phyloP scores from a whole-genome alignment of 2,888 invertebrate species.

The Acanthosoma haemorrhoidale region DNA sequence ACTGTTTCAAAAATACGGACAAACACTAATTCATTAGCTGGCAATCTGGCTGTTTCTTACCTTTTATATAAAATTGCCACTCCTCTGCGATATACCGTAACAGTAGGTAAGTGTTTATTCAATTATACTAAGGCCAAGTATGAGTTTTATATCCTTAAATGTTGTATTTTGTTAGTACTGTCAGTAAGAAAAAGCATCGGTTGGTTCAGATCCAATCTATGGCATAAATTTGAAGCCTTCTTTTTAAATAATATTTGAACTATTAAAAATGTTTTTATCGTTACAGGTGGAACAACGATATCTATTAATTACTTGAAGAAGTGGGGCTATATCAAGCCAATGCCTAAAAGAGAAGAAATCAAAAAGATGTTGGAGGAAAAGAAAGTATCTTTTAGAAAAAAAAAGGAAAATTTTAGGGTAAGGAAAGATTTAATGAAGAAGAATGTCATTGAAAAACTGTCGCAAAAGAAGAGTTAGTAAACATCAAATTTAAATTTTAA shows the following conservation, averaged over 20 bases:
- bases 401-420: conserved; percentile 58
- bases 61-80: conserved; percentile 90
- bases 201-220: too few relatives aligned
- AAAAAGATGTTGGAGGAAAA: conserved; percentile 59
- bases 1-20: conserved; percentile 65
- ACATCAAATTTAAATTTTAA: not conserved
- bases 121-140: not conserved
- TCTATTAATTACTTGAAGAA: conserved; percentile 74
- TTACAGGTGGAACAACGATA: conserved; percentile 74
- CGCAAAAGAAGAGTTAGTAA: conserved; percentile 16
- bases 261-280: not conserved
- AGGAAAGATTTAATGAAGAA: conserved; percentile 45
- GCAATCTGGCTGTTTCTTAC: conserved; percentile 83
- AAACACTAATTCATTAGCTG: conserved; percentile 64
- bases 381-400: conserved; percentile 50
- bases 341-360: conserved; percentile 60
- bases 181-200: too few relatives aligned
- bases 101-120: conserved; percentile 59
- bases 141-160: not conserved
- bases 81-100: conserved; percentile 86
- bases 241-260: too few relatives aligned
- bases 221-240: too few relatives aligned
- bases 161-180: not conserved
- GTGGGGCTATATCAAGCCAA: conserved; percentile 78
- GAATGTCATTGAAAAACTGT: conserved; percentile 16